Base-by-base conservation (phyloP, 2,888 invertebrate genomes). In the Lathronympha strigana region DNA sequence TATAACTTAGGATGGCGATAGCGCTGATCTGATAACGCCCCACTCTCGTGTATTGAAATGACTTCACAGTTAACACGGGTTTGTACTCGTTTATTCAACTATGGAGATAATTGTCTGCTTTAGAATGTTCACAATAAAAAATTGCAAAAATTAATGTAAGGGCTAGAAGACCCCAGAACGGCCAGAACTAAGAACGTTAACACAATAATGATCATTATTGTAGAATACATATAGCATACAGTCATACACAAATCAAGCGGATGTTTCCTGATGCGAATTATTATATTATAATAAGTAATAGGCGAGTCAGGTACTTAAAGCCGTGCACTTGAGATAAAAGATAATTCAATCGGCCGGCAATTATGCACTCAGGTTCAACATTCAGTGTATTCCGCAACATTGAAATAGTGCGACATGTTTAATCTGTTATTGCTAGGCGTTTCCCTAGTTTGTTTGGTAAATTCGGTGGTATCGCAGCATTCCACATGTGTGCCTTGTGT, bases 1-100 rank as follows among this genome's bases (percentile, higher is more conserved):
- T 87, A 87, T 86, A 83, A 86, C 84, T 84, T 81, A 80, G 90
- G 91, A 91, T 90, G 91, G 87, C 87, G 90, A 90, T 90, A 90
- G 76, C 75, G 76, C 82, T 88, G 91, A 92, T 90, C 82, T 88
- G 91, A 92, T 91, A 91, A 91, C 82, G 75, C 72, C 47, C 55
- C 60, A 60, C 64, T 60, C 51, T 60, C 53, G 53, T 60, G 53
- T 64, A 64, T 64, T 53, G 64, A 64, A 64, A 64, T 64, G 50
- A 64, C 53, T 64, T 53, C 51, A 64, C 38, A 64, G 53, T 50
- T 63, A 51, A 63, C 54, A 50, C 33, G 40, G 57, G 23, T 63
- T 51, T 58, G 50, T 23, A 51, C 25, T 62, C 23, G 43, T 51
- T 51, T 40, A 51, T 57, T 55, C 38, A 54, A 54, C 43, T 33